These are phyloP conservation scores for Nansenia antarctica DNA, from an alignment of 2,113 vertebrate genomes.

Conservation along the genomic window DNA sequence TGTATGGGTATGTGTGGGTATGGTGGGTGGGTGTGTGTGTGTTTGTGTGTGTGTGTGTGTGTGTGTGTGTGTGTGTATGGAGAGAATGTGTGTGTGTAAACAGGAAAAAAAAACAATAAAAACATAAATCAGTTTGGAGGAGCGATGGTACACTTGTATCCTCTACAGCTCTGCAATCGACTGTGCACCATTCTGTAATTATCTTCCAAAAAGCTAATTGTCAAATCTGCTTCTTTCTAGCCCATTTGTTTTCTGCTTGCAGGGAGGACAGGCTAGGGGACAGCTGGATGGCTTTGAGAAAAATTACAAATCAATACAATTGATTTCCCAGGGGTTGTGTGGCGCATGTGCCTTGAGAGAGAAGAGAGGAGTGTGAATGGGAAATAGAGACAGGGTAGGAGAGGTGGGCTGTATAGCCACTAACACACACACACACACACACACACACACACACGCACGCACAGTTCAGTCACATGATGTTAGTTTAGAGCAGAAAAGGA, in stretches of 20 bases:
- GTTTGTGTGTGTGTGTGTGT: neutral
- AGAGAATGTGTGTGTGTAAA: too few relatives aligned
- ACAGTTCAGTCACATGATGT: too few relatives aligned
- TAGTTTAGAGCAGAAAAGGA: too few relatives aligned
- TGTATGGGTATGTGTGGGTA: neutral
- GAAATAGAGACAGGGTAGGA: neutral
- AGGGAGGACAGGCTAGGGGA: constrained; percentile 41
- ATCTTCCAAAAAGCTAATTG: constrained; percentile 29
- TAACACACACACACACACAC: too few relatives aligned
- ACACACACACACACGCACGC: too few relatives aligned
- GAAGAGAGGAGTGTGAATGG: neutral
- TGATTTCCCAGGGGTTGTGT: constrained; percentile 48
- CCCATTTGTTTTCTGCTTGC: constrained; percentile 50
- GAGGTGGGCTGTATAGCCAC: too few relatives aligned
- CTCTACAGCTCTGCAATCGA: too few relatives aligned
- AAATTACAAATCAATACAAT: constrained; percentile 66
- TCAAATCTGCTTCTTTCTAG: constrained; percentile 43
- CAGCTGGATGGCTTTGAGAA: constrained; percentile 57
- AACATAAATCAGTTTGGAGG: neutral
- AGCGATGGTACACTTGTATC: neutral
- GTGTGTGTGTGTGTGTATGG: neutral
- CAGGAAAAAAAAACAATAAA: too few relatives aligned
- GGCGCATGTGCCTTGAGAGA: neutral
- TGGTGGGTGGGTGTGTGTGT: neutral
- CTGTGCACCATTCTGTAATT: neutral